These are phyloP conservation scores for Mesodorylaimus sp. DNA, from an alignment of 2,888 invertebrate genomes.

Conservation along the genomic window DNA sequence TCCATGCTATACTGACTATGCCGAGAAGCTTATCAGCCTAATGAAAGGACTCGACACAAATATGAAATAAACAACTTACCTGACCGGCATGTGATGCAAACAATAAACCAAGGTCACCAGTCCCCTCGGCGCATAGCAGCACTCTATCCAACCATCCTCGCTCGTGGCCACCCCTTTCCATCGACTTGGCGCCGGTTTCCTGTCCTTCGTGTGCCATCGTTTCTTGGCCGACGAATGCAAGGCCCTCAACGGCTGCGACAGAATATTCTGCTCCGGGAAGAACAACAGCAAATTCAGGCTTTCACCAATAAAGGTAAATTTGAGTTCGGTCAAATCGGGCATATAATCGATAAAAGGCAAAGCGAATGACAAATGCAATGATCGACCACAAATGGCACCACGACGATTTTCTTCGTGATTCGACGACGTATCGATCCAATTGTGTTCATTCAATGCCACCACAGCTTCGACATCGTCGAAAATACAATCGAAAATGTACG, in stretches of 20 bases:
- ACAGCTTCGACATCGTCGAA: constrained; percentile 86
- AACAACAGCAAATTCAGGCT: constrained; percentile 11
- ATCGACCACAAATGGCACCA: constrained; percentile 77
- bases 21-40: too few relatives aligned
- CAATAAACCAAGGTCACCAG: constrained; percentile 67
- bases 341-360: constrained; percentile 83
- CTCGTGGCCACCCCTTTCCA: constrained; percentile 1
- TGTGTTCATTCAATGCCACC: constrained; percentile 79
- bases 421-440: constrained; percentile 76
- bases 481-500: constrained; percentile 73
- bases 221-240: background rate
- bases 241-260: constrained; percentile 13
- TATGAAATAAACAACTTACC: background rate
- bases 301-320: constrained; percentile 40
- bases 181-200: background rate
- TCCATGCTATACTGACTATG: too few relatives aligned
- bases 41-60: too few relatives aligned
- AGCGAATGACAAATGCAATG: constrained; percentile 76
- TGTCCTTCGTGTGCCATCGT: background rate
- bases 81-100: constrained; percentile 65
- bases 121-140: constrained; percentile 79
- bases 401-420: constrained; percentile 74
- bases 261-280: constrained; percentile 13
- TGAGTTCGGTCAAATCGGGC: constrained; percentile 65
- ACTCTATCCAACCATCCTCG: constrained; percentile 69